A percentile compares a stretch with the other conserved stretches of the same genome.
These are phyloP conservation scores for Protaetia brevitarsis DNA, from an alignment of 1,140 invertebrate genomes.

Conservation along the genomic window DNA sequence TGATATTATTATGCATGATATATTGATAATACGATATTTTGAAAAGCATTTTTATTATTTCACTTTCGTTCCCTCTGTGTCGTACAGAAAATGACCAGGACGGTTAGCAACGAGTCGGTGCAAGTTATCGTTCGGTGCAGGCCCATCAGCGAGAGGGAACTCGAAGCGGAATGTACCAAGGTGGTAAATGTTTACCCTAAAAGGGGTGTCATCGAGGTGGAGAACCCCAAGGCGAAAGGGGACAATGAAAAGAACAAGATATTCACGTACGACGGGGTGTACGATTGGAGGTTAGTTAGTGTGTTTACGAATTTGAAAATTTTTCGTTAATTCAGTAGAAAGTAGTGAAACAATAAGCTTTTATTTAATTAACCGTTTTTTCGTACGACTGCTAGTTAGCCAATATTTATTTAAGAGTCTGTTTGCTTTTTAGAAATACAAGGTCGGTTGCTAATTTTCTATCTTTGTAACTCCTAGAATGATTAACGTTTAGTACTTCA, in stretches of 20 bases:
- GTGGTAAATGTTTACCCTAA: constrained; percentile 66
- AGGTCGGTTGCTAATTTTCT: no score
- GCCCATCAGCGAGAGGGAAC: constrained; percentile 82
- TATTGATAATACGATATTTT: background rate
- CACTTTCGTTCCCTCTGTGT: background rate
- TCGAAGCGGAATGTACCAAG: constrained; percentile 64
- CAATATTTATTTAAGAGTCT: no score
- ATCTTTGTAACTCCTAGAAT: no score
- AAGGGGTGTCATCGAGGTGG: constrained; percentile 65
- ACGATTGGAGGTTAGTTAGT: constrained; percentile 69
- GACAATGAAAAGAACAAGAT: constrained; percentile 63
- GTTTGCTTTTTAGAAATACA: no score
- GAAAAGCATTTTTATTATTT: background rate
- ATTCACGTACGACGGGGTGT: constrained; percentile 94
- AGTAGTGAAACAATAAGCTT: background rate
- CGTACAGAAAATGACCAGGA: constrained; percentile 34
- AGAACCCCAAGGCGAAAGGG: constrained; percentile 57
- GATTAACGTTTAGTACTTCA: no score
- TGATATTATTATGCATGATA: background rate
- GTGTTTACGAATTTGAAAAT: constrained; percentile 11
- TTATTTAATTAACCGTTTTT: no score
- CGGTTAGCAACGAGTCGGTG: constrained; percentile 69
- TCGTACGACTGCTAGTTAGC: no score
- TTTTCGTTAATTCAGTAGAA: background rate
- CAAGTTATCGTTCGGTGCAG: constrained; percentile 89